Conservation (phyloP, 2,113 vertebrate genomes). For the Proteles cristata region DNA sequence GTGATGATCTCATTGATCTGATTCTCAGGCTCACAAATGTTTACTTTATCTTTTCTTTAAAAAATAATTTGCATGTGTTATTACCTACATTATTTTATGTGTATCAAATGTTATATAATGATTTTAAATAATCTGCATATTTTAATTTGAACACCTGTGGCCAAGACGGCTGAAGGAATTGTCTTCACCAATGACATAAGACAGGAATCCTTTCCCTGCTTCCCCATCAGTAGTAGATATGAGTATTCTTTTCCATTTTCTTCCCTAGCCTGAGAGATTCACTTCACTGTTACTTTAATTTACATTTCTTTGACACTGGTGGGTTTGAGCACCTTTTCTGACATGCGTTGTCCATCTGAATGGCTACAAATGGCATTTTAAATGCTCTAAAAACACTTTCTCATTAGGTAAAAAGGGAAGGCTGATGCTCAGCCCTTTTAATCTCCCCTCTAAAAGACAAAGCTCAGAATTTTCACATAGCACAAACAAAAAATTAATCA, state of each 20-base stretch:
- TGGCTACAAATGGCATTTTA: background rate
- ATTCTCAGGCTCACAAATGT: background rate
- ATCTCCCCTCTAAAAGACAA: conserved; percentile 19
- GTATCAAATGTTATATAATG: background rate
- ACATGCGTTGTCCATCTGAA: background rate
- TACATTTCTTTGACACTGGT: background rate
- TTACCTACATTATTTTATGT: background rate
- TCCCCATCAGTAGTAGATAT: background rate
- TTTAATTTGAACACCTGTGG: background rate
- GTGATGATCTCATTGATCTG: background rate
- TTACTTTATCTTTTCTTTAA: background rate
- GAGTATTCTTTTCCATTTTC: background rate
- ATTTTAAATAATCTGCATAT: background rate
- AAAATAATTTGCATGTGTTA: background rate
- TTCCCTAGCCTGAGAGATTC: background rate
- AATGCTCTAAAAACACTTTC: background rate
- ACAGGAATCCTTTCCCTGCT: background rate
- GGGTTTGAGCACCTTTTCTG: background rate
- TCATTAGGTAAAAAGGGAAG: conserved; percentile 14
- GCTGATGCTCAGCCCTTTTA: background rate
- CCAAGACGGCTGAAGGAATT: background rate
- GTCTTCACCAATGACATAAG: background rate
- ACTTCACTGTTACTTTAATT: background rate
- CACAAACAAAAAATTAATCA: background rate
- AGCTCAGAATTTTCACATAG: conserved; percentile 3